These are phyloP conservation scores for Bursaphelenchus mucronatus DNA, from an alignment of 1,140 invertebrate genomes.

Conservation along the genomic window DNA sequence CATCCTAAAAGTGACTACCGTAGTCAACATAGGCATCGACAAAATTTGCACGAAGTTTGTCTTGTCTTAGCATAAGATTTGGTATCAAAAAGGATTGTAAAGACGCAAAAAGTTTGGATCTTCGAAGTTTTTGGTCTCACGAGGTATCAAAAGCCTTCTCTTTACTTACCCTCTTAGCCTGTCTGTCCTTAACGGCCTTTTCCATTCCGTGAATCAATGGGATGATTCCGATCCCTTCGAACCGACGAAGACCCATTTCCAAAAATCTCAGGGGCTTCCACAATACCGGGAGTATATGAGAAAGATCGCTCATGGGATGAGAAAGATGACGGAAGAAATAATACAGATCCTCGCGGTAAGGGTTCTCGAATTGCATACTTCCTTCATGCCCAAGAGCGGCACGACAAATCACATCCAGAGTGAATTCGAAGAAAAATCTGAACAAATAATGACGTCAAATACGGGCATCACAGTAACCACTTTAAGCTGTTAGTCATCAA, in stretches of 20 bases:
- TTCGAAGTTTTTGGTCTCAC: no score
- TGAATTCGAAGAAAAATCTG: conserved; percentile 45
- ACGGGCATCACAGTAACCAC: neutral
- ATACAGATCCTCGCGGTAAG: conserved; percentile 19
- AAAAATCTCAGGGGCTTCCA: neutral
- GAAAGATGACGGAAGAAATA: neutral
- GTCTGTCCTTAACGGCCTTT: conserved; percentile 3
- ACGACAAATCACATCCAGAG: conserved; percentile 48
- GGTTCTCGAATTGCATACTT: conserved; percentile 41
- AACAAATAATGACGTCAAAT: conserved; percentile 19
- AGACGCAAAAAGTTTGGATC: no score
- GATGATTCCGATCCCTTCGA: neutral
- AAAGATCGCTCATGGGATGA: neutral
- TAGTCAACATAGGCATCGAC: no score
- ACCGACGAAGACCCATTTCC: neutral
- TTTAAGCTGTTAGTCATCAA: neutral
- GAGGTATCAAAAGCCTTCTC: neutral
- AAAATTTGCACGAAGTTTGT: no score
- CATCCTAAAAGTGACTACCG: conserved; percentile 27
- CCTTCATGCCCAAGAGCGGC: conserved; percentile 50
- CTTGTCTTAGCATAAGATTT: no score
- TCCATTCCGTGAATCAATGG: neutral
- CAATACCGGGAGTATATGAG: neutral
- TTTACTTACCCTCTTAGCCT: conserved; percentile 3
- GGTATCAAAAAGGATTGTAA: no score